phyloP scores from a whole-genome alignment of 2,888 invertebrate genomes.

The Strigamia transsilvanica region DNA sequence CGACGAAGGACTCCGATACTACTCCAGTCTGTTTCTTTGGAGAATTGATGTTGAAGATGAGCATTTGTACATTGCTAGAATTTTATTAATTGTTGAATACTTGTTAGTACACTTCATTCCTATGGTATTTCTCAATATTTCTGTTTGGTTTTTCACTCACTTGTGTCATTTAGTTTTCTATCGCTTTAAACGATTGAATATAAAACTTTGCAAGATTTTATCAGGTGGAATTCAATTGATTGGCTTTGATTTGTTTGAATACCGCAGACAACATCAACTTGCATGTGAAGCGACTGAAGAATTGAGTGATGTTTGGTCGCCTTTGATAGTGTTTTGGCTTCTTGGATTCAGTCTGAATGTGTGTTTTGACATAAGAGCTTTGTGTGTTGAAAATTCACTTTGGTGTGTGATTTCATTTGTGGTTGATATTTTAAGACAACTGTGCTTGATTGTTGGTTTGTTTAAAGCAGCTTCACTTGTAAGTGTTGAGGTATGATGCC shows the following conservation, averaged over 20 bases:
- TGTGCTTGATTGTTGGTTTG: background rate
- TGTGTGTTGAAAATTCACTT: background rate
- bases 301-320: background rate
- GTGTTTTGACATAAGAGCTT: slow-evolving; percentile 13
- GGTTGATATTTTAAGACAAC: background rate
- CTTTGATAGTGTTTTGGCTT: background rate
- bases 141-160: background rate
- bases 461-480: background rate
- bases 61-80: background rate
- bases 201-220: background rate
- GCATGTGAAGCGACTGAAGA: background rate
- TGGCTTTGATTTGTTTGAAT: background rate
- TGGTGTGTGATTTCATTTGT: background rate
- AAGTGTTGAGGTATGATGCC: background rate
- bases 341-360: background rate
- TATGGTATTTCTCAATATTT: background rate
- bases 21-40: background rate
- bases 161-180: background rate
- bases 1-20: background rate
- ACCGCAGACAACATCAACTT: background rate
- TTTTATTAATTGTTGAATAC: background rate
- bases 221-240: background rate
- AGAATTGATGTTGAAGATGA: background rate
- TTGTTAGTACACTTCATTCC: background rate
- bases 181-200: background rate